Conservation (phyloP, 2,888 invertebrate genomes). For the Augochlorella aurata region DNA sequence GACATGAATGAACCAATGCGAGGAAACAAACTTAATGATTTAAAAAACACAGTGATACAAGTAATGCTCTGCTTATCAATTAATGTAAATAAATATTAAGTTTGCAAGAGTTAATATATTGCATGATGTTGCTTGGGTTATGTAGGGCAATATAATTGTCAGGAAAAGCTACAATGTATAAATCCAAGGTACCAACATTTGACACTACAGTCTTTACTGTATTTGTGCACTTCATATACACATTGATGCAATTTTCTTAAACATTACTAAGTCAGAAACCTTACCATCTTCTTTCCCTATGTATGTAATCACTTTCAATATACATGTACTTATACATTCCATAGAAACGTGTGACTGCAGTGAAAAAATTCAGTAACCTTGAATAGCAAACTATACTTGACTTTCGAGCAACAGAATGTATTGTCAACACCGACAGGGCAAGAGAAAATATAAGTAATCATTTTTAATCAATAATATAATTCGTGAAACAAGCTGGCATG, state of each 20-base stretch:
- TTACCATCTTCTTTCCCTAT: conserved; percentile 26
- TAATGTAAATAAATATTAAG: conserved; percentile 69
- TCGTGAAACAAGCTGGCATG: conserved; percentile 80
- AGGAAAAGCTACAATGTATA: conserved; percentile 64
- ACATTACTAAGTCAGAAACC: background rate
- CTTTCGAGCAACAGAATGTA: conserved; percentile 77
- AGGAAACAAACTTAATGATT: conserved; percentile 69
- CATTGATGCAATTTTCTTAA: conserved; percentile 1
- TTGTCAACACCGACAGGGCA: conserved; percentile 77
- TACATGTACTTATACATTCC: conserved; percentile 1
- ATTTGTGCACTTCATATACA: conserved; percentile 14
- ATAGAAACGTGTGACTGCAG: conserved; percentile 60
- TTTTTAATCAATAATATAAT: conserved; percentile 71
- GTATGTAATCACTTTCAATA: background rate
- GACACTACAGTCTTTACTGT: conserved; percentile 68
- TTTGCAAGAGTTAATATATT: conserved; percentile 68
- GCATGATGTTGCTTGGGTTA: conserved; percentile 69
- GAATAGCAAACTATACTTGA: conserved; percentile 68
- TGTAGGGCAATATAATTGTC: conserved; percentile 61
- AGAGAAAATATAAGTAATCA: conserved; percentile 79
- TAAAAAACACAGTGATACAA: conserved; percentile 74
- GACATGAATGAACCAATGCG: conserved; percentile 74
- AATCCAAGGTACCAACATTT: conserved; percentile 69
- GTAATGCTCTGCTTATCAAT: conserved; percentile 68
- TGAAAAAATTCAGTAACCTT: conserved; percentile 67